Conservation (phyloP, 2,113 vertebrate genomes). For the Canis aureus region DNA sequence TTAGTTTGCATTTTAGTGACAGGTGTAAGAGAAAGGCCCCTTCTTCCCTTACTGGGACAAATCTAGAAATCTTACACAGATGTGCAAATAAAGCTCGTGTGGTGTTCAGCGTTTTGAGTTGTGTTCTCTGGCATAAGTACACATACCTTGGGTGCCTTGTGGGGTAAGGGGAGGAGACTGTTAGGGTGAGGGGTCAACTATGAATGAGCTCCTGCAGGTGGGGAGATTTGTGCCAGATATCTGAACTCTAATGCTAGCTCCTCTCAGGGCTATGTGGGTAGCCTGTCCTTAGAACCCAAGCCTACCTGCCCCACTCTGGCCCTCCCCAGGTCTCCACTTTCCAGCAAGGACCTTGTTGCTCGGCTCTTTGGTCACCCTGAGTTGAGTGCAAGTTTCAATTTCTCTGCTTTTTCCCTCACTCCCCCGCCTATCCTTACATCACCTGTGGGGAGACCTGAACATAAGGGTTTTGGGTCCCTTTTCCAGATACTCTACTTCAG, state of each 20-base stretch:
- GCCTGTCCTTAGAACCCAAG: no score
- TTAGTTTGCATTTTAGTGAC: background rate
- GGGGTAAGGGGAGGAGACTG: background rate
- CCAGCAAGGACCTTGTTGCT: background rate
- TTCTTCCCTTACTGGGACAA: background rate
- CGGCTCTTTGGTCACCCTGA: background rate
- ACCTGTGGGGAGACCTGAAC: background rate
- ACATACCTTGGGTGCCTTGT: background rate
- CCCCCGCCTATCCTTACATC: background rate
- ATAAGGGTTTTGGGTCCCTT: background rate
- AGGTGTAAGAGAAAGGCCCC: background rate
- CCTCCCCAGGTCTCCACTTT: background rate
- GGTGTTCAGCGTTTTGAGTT: background rate
- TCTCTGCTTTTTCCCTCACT: background rate
- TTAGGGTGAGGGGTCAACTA: background rate
- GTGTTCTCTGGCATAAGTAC: background rate
- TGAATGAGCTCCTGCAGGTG: background rate
- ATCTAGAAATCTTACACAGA: background rate
- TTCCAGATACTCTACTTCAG: background rate
- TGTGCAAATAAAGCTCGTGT: slow-evolving; percentile 50
- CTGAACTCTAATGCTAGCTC: background rate
- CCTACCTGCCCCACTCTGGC: background rate
- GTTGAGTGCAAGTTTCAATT: background rate
- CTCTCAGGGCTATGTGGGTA: background rate
- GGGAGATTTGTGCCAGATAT: no score